Evolutionary conservation across 64 coral and sea anemone species (phyloP).

Genomic region (Montipora foliosa): DNA sequence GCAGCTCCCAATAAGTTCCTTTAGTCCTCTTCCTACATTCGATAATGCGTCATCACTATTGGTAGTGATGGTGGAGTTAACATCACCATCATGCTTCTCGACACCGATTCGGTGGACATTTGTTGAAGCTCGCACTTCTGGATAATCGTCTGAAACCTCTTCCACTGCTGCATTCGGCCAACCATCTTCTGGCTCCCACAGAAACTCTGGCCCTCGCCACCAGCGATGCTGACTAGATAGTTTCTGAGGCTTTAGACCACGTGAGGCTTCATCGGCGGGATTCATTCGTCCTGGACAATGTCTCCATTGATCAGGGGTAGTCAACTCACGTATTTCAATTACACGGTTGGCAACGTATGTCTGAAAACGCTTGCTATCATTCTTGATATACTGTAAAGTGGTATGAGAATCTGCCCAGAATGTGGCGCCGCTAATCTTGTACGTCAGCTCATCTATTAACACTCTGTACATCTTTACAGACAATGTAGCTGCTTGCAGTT

Average conservation of each 20-base stretch:
- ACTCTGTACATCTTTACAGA: not conserved
- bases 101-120: conserved; percentile 4
- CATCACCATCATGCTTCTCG: not conserved
- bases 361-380: too few species aligned
- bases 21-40: not conserved
- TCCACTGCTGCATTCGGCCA: conserved; percentile 18
- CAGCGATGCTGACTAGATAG: conserved; percentile 38
- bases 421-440: too few species aligned
- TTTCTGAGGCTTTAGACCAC: not conserved
- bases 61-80: too few species aligned
- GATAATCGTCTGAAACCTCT: conserved; percentile 39
- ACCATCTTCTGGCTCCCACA: conserved; percentile 36
- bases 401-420: not conserved
- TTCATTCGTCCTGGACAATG: too few species aligned
- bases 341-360: too few species aligned
- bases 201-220: conserved; percentile 28
- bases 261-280: conserved; percentile 18
- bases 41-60: not conserved
- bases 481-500: too few species aligned
- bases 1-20: conserved; percentile 16
- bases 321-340: not conserved
- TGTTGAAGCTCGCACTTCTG: conserved; percentile 55
- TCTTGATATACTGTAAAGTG: not conserved
- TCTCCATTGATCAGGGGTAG: not conserved
- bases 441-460: too few species aligned